Evolutionary conservation across 2,113 vertebrate species (phyloP).

Genomic region (Abramis brama): DNA sequence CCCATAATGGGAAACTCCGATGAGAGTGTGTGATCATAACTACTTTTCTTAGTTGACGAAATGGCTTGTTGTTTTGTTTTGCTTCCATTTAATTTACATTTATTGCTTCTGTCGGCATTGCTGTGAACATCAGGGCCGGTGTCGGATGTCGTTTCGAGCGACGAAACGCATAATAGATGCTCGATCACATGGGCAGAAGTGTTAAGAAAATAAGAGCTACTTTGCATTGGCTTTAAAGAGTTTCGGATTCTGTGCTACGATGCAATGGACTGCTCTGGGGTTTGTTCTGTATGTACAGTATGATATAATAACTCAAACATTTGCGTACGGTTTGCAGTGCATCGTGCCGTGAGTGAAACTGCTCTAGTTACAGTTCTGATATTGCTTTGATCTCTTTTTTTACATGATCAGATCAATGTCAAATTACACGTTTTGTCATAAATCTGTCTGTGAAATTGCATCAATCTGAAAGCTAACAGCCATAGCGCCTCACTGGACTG

Average conservation of each 20-base stretch:
- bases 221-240: not conserved
- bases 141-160: not conserved
- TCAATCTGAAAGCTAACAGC: not conserved
- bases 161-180: no score
- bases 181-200: not conserved
- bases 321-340: not conserved
- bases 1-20: constrained; percentile 69
- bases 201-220: not conserved
- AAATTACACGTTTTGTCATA: not conserved
- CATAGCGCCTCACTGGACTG: not conserved
- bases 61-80: constrained; percentile 11
- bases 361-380: no score
- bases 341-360: not conserved
- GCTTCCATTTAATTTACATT: constrained; percentile 5
- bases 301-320: not conserved
- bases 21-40: constrained; percentile 51
- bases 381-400: not conserved
- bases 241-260: not conserved
- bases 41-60: constrained; percentile 28
- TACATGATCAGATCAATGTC: not conserved
- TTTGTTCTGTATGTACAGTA: not conserved
- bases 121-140: not conserved
- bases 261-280: not conserved
- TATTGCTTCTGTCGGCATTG: not conserved
- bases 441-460: not conserved